Base-by-base conservation (phyloP, 2,888 invertebrate genomes). In the Seira ritae region DNA sequence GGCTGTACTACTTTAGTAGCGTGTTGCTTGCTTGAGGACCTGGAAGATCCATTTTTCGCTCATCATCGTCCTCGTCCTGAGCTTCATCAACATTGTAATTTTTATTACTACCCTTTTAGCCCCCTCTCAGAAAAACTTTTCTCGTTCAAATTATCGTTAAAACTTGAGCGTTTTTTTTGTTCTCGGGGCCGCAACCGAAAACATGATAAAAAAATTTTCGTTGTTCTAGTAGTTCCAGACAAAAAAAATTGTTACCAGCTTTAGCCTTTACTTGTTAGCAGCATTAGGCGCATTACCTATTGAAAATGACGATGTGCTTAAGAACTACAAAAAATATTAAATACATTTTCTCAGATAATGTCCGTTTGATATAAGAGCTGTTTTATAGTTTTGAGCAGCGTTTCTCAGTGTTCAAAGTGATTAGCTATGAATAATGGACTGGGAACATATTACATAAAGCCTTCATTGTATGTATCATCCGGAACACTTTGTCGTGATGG, bases 31-130 rank as follows among this genome's bases (percentile, higher is more conserved):
- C 31, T 76, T 62, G 37, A 60, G 42, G 31, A 69, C 60, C 17
- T 19, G 37, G 55, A 31, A 69, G 22, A 23, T 42, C 69, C 73
- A 74, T 80, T 80, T 79, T 79, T 80, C 60, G 55, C 73, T 68
- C 55, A 72, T 65, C 72, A 80, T 62, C 65, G 50, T 72, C 22
- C 65, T 65, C 50, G n/a, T 50, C 23, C 10, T 24, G 24, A 20
- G 24, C 68, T 69, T 76, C 75, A 55, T 65, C 70, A 42, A 60
- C 22, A 60, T n/a, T 8, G n/a, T 23, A n/a, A 17, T 23, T 55
- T 55, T 42, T 22, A 46, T 70, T 19, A 31, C 55, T 73, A 17
- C 65, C 24, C 31, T 31, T 42, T 8, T 42, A 69, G 31, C 55
- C 55, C 55, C 12, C 17, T 55, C 15, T 55, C 55, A n/a, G 31